Percentiles rank a stretch among this genome's conserved stretches.
Evolutionary conservation across 2,888 invertebrate species (phyloP).

Genomic region (Lepetodrilus schrolli): DNA sequence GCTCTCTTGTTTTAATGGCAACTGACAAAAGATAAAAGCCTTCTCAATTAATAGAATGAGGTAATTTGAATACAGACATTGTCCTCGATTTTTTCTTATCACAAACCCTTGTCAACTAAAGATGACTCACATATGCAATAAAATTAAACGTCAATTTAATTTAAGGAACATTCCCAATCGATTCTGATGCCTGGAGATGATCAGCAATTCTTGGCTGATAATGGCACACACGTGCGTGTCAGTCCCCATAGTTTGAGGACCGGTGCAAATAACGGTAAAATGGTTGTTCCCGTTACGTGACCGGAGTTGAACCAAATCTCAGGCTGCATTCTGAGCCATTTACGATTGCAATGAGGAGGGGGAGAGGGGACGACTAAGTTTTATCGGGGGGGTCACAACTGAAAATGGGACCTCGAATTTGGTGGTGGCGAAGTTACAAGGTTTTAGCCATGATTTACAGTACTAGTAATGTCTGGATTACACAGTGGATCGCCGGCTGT

Average conservation of each 20-base stretch:
- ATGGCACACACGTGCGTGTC: background rate
- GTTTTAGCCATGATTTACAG: background rate
- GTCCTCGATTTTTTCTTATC: background rate
- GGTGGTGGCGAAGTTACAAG: background rate
- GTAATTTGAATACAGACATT: constrained; percentile 15
- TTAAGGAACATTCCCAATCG: constrained; percentile 9
- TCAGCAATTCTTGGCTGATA: background rate
- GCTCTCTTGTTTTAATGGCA: no score
- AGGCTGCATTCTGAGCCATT: background rate
- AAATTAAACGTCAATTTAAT: constrained; percentile 27
- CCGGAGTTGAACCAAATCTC: constrained; percentile 13
- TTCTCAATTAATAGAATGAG: constrained; percentile 3
- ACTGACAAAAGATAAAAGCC: no score
- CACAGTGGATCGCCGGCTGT: background rate
- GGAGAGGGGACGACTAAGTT: background rate
- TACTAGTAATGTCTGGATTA: background rate
- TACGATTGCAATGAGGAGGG: no score
- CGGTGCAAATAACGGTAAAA: background rate
- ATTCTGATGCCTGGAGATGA: constrained; percentile 9
- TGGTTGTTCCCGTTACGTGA: background rate
- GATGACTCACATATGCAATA: constrained; percentile 26
- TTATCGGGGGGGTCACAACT: background rate
- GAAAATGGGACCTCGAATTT: no score
- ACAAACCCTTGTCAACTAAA: background rate
- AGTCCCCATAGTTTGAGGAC: background rate